A percentile compares a stretch with the other conserved stretches of the same genome.
These are phyloP conservation scores for Neofelis nebulosa DNA, from an alignment of 2,113 vertebrate species.

Conservation along the genomic window DNA sequence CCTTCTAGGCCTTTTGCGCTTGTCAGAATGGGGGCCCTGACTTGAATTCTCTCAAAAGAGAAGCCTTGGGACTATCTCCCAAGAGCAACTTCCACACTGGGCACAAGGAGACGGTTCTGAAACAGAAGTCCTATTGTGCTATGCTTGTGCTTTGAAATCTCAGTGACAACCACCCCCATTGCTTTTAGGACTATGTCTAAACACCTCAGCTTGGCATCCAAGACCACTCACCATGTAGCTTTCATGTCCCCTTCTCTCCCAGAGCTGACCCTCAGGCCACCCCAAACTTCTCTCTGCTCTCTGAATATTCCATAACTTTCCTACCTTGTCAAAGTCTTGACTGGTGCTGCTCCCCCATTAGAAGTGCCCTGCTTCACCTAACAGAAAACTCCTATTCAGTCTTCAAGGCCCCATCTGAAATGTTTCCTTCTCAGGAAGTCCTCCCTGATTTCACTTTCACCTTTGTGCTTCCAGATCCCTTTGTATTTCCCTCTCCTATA, in stretches of 20 bases:
- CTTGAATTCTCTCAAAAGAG: background rate
- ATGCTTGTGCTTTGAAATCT: background rate
- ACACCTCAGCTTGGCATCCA: background rate
- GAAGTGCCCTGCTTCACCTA: background rate
- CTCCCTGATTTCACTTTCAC: background rate
- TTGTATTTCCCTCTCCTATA: background rate
- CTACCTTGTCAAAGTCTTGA: background rate
- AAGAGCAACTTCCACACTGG: background rate
- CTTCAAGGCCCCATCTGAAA: background rate
- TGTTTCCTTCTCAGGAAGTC: background rate
- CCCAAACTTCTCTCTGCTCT: background rate
- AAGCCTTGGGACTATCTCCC: background rate
- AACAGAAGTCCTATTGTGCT: rapidly evolving
- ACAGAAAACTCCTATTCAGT: background rate
- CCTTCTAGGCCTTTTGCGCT: background rate
- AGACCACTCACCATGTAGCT: no score
- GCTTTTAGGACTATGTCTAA: background rate
- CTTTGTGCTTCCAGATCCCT: background rate
- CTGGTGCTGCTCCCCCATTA: background rate
- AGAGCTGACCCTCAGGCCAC: background rate
- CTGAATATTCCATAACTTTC: background rate
- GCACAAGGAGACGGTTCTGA: background rate
- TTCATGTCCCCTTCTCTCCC: background rate
- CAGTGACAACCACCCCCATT: background rate
- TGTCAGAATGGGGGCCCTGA: background rate